Conservation (phyloP, 2,113 vertebrate species). For the Rhagologus leucostigma region DNA sequence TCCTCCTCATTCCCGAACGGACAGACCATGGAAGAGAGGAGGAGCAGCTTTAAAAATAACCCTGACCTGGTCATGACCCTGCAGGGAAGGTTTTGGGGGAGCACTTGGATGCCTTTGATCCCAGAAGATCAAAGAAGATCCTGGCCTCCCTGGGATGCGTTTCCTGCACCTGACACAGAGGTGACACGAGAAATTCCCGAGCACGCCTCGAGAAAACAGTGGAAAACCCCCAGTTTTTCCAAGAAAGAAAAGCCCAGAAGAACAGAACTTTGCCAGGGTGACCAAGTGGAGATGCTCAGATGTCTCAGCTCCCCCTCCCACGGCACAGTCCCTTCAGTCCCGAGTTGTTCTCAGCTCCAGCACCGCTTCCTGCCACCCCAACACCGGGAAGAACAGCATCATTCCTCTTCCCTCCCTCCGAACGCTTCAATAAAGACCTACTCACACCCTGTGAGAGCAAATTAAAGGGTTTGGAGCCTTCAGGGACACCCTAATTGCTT, state of each 20-base stretch:
- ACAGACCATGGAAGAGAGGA: not conserved
- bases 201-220: fast-evolving
- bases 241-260: not conserved
- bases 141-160: not conserved
- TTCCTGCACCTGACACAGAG: not conserved
- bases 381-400: not conserved
- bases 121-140: not conserved
- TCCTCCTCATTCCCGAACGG: not conserved
- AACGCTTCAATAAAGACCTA: not conserved
- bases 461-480: not conserved
- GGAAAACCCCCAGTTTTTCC: not conserved
- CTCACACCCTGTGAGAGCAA: not conserved
- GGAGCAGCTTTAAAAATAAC: not conserved
- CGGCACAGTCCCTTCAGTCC: not conserved
- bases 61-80: not conserved
- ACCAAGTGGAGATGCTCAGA: not conserved
- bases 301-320: not conserved
- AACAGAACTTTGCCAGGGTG: not conserved
- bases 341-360: not conserved
- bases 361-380: not conserved
- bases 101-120: not conserved
- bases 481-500: not conserved
- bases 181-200: fast-evolving
- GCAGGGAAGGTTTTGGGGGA: not conserved
- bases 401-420: not conserved